phyloP scores from a whole-genome alignment of 1,140 invertebrate species.

The Bicyclus anynana region DNA sequence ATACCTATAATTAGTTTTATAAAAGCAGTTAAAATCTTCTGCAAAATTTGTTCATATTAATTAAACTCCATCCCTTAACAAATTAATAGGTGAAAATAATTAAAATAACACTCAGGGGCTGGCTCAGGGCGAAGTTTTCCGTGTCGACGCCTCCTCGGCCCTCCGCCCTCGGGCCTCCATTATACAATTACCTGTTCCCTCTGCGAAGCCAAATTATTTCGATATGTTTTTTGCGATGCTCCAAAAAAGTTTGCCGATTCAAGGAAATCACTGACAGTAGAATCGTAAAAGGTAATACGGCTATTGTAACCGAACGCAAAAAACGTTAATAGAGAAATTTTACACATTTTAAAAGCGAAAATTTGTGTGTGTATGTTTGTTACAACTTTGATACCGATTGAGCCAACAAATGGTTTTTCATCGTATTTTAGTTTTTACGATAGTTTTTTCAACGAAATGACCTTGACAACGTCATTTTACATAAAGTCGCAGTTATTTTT shows the following conservation, averaged over 20 bases:
- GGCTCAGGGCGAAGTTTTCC: slow-evolving; percentile 37
- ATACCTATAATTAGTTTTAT: too few relatives aligned
- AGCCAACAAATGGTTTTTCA: too few relatives aligned
- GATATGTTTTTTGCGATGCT: not conserved
- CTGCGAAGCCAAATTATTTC: not conserved
- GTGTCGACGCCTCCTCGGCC: slow-evolving; percentile 32
- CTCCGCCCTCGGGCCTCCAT: slow-evolving; percentile 24
- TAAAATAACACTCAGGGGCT: slow-evolving; percentile 33
- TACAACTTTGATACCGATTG: too few relatives aligned
- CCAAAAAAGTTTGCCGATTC: not conserved
- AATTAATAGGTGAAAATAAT: slow-evolving; percentile 43
- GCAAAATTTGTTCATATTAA: not conserved
- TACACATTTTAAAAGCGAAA: too few relatives aligned
- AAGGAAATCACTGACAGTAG: too few relatives aligned
- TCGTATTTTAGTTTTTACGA: too few relatives aligned
- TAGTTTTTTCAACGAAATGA: too few relatives aligned
- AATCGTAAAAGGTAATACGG: slow-evolving; percentile 18
- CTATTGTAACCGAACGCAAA: slow-evolving; percentile 5
- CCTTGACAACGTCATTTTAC: too few relatives aligned
- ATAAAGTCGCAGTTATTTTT: too few relatives aligned
- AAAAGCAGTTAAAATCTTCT: too few relatives aligned
- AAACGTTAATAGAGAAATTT: too few relatives aligned
- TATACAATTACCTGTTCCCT: slow-evolving; percentile 20
- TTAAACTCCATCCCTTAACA: slow-evolving; percentile 21
- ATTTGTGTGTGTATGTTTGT: too few relatives aligned